Percentiles rank a stretch among this genome's conserved stretches.
phyloP scores from a whole-genome alignment of 2,797 vertebrate species.

The Brachyalestes nurse region DNA sequence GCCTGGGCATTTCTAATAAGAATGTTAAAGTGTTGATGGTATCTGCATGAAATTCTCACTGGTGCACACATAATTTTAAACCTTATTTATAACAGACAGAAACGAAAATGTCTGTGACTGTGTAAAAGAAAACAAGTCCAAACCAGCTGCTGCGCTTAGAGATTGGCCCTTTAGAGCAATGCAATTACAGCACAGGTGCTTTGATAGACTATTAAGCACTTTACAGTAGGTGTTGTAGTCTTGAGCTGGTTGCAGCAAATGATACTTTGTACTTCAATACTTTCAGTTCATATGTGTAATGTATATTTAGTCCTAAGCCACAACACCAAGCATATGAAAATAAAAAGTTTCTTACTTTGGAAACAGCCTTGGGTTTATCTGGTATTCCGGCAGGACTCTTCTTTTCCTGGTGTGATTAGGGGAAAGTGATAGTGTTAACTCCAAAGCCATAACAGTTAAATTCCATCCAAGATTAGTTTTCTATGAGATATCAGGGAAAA shows the following conservation, averaged over 20 bases:
- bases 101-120: not conserved
- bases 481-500: not conserved
- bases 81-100: too few species aligned
- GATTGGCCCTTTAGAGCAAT: conserved; percentile 58
- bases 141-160: conserved; percentile 41
- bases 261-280: not conserved
- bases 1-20: conserved; percentile 14
- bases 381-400: conserved; percentile 41
- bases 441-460: not conserved
- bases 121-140: conserved; percentile 36
- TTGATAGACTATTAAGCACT: not conserved
- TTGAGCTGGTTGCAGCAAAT: not conserved
- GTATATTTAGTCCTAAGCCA: not conserved
- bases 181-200: conserved; percentile 51
- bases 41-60: not conserved
- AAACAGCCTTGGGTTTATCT: conserved; percentile 52
- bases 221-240: not conserved
- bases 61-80: not conserved
- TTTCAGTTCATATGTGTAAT: too few species aligned
- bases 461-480: not conserved
- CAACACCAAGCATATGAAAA: not conserved
- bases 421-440: not conserved
- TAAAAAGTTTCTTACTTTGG: conserved; percentile 42
- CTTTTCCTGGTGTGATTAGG: conserved; percentile 48
- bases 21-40: not conserved